Conservation (phyloP, 2,888 invertebrate genomes). For the Pseudoips prasinana region DNA sequence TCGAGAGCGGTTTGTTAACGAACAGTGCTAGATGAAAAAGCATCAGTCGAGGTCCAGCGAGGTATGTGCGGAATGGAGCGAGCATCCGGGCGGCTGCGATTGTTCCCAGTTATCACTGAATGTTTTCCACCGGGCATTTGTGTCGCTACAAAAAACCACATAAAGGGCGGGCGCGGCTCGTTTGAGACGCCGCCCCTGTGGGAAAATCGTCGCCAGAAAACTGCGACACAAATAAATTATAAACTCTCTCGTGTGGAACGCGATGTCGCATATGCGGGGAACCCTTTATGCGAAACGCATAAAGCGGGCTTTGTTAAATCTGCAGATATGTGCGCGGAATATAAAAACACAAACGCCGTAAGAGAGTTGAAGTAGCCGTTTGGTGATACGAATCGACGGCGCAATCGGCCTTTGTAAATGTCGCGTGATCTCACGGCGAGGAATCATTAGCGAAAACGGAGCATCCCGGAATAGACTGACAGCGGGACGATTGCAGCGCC, state of each 20-base stretch:
- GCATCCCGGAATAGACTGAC: constrained; percentile 78
- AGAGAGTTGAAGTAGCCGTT: constrained; percentile 40
- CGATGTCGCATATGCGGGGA: constrained; percentile 48
- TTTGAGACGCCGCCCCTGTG: constrained; percentile 80
- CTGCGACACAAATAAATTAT: constrained; percentile 79
- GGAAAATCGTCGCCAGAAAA: constrained; percentile 81
- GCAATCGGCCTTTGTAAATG: constrained; percentile 64
- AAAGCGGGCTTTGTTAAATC: constrained; percentile 54
- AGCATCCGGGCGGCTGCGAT: constrained; percentile 81
- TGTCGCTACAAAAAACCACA: constrained; percentile 79
- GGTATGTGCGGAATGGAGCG: constrained; percentile 78
- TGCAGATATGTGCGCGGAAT: constrained; percentile 42
- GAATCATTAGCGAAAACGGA: constrained; percentile 79
- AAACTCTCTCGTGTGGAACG: constrained; percentile 75
- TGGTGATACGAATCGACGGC: constrained; percentile 52
- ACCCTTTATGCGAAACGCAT: constrained; percentile 52
- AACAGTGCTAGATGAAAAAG: constrained; percentile 74
- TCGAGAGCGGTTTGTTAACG: constrained; percentile 49
- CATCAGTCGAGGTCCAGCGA: constrained; percentile 63
- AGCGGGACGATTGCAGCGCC: constrained; percentile 74
- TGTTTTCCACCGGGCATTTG: constrained; percentile 80
- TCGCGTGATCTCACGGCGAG: constrained; percentile 56
- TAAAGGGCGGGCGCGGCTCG: constrained; percentile 79
- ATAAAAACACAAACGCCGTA: constrained; percentile 25
- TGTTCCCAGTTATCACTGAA: constrained; percentile 82